phyloP scores from a whole-genome alignment of 2,113 vertebrate species.

The Ceyx cyanopectus region DNA sequence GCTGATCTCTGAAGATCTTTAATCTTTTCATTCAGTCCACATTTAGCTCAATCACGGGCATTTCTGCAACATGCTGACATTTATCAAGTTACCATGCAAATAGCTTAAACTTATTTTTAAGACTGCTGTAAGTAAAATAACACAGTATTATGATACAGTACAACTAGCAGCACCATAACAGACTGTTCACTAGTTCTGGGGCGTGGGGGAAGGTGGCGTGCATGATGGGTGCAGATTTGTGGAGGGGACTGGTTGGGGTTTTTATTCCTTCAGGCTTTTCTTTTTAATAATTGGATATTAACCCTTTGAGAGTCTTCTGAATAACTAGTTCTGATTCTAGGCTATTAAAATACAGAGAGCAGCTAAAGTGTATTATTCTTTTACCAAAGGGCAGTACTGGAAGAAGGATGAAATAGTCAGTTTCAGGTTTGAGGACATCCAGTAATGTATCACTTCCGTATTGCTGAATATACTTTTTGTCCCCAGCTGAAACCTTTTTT shows the following conservation, averaged over 20 bases:
- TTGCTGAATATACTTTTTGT: not conserved
- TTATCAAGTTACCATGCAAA: conserved; percentile 32
- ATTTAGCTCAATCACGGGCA: not conserved
- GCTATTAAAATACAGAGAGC: not conserved
- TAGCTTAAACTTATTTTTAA: conserved; percentile 33
- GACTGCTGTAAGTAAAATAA: conserved; percentile 15
- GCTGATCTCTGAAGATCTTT: not conserved
- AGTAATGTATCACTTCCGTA: not conserved
- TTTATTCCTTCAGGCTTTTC: not conserved
- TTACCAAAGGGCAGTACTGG: not conserved
- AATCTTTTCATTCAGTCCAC: not conserved
- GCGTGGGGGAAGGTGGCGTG: not conserved
- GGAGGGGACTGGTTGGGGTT: not conserved
- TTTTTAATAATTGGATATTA: not conserved
- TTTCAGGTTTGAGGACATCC: not conserved
- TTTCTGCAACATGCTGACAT: not conserved
- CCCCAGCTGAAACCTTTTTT: not conserved
- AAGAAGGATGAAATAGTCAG: not conserved
- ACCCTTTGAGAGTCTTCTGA: not conserved
- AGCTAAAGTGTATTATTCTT: not conserved
- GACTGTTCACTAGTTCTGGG: accelerated
- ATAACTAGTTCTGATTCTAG: not conserved
- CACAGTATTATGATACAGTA: not conserved
- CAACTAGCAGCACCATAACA: not conserved
- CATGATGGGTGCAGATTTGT: not conserved